A percentile compares a stretch with the other conserved stretches of the same genome.
Evolutionary conservation across 2,113 vertebrate species (phyloP).

Genomic region (Indicator maculatus): DNA sequence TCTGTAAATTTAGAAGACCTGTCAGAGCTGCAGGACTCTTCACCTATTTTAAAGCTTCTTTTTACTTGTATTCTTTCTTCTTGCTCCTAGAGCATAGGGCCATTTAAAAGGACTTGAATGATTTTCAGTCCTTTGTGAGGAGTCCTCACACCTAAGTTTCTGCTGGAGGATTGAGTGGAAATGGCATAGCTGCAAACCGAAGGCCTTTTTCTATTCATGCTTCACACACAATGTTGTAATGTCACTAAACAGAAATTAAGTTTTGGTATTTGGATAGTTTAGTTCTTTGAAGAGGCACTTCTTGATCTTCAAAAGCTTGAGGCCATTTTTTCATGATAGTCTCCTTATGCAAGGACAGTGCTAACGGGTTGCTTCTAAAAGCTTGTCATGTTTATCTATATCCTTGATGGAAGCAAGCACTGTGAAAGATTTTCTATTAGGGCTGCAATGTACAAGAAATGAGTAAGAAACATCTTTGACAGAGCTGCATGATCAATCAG

Average conservation of each 20-base stretch:
- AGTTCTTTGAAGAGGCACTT: neutral
- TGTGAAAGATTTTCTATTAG: neutral
- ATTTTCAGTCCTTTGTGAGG: neutral
- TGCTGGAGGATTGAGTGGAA: neutral
- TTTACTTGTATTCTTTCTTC: neutral
- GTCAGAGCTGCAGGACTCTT: neutral
- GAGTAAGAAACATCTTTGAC: slow-evolving; percentile 6
- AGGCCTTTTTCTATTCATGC: neutral
- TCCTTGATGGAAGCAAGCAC: neutral
- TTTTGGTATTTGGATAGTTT: neutral
- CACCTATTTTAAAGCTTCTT: rapidly evolving
- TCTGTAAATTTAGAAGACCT: neutral
- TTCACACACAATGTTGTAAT: neutral
- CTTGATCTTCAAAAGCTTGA: slow-evolving; percentile 13
- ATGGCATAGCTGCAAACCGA: neutral
- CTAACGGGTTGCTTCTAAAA: slow-evolving; percentile 45
- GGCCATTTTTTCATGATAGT: slow-evolving; percentile 2
- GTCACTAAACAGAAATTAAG: neutral
- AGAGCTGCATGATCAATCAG: slow-evolving; percentile 26
- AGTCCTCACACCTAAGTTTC: neutral
- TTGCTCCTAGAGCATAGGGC: neutral
- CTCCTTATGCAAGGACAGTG: slow-evolving; percentile 2
- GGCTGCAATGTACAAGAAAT: neutral
- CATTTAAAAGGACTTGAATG: neutral
- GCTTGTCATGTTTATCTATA: neutral